Percentiles rank a stretch among this genome's conserved stretches.
Evolutionary conservation across 2,113 vertebrate species (phyloP).

Genomic region (Chaetops frenatus): DNA sequence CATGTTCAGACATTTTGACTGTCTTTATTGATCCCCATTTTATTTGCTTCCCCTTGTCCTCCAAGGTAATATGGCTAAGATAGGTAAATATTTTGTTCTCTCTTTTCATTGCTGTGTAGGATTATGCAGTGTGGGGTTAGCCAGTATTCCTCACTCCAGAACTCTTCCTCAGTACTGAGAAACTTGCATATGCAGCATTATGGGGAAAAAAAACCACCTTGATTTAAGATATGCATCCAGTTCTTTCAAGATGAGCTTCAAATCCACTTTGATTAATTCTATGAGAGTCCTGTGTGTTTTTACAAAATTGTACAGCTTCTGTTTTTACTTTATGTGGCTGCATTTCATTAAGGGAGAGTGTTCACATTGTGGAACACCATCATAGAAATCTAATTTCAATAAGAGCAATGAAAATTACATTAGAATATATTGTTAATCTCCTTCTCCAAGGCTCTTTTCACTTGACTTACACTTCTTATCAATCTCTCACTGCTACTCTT

Average conservation of each 20-base stretch:
- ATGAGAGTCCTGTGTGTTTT: background rate
- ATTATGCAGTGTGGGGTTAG: background rate
- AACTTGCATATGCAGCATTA: background rate
- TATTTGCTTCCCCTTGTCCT: background rate
- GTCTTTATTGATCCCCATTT: background rate
- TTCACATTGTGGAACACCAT: background rate
- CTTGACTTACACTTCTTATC: conserved; percentile 4
- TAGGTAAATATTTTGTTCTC: background rate
- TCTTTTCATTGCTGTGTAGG: background rate
- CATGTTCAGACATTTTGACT: background rate
- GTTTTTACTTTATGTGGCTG: background rate
- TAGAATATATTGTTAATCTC: conserved; percentile 1
- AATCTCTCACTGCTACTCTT: background rate
- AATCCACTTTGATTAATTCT: background rate
- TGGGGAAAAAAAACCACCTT: background rate
- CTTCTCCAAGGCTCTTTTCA: background rate
- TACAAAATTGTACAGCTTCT: background rate
- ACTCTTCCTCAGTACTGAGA: background rate
- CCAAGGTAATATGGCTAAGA: background rate
- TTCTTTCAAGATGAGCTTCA: background rate
- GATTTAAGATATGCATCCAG: background rate
- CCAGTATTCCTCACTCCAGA: background rate
- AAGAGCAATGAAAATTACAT: background rate
- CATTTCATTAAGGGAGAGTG: background rate
- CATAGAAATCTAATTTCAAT: conserved; percentile 17